Percentiles rank a stretch among this genome's conserved stretches.
Evolutionary conservation across 2,888 invertebrate species (phyloP).

Genomic region (Arge pagana): DNA sequence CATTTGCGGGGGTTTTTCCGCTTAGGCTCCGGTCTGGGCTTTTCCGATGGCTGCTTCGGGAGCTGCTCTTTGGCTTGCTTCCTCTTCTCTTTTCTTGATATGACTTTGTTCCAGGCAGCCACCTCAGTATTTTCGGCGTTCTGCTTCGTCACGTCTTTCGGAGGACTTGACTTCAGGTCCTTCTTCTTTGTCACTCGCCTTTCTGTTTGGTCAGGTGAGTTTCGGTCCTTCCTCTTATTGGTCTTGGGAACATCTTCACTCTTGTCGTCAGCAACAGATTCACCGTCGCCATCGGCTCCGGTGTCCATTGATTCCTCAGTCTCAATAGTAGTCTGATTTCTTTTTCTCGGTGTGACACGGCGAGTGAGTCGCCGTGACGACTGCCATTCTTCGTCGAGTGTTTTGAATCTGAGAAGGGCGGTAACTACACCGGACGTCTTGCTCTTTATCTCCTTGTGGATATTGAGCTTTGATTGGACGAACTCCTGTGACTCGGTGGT

Average conservation of each 20-base stretch:
- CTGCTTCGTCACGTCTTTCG: too few species aligned
- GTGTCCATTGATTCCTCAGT: neutral
- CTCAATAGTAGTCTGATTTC: too few species aligned
- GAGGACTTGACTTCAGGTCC: neutral
- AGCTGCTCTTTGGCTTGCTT: conserved; percentile 24
- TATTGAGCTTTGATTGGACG: neutral
- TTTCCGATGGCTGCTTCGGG: too few species aligned
- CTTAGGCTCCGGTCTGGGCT: too few species aligned
- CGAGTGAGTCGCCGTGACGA: neutral
- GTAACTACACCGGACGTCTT: conserved; percentile 3
- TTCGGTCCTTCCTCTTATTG: neutral
- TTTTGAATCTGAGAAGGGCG: conserved; percentile 2
- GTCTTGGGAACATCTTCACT: conserved; percentile 13
- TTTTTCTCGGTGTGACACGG: neutral
- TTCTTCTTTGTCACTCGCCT: neutral
- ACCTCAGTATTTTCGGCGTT: too few species aligned
- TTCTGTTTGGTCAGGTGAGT: neutral
- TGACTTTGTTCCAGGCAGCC: too few species aligned
- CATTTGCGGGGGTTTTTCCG: conserved; percentile 8
- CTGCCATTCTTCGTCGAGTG: conserved; percentile 1
- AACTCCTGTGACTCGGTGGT: conserved; percentile 7
- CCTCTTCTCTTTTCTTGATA: conserved; percentile 9
- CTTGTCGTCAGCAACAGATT: neutral
- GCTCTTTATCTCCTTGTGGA: conserved; percentile 15
- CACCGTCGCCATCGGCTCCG: neutral